These are phyloP conservation scores for Adineta ricciae DNA, from an alignment of 2,888 invertebrate species.

Conservation along the genomic window DNA sequence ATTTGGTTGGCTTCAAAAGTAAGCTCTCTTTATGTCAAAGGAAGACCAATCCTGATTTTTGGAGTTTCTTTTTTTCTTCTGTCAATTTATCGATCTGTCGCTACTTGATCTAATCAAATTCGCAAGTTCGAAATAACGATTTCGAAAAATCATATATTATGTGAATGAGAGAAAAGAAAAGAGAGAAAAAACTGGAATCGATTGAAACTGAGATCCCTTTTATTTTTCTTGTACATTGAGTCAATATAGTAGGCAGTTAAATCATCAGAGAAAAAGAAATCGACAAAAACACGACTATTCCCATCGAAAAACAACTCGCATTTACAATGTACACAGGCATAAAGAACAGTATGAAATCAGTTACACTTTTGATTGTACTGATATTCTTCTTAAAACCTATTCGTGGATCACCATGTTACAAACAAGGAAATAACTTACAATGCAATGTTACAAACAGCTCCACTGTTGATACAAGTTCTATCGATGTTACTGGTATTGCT, in stretches of 20 bases:
- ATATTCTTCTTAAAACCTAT: neutral
- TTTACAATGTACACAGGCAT: neutral
- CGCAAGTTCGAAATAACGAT: too few relatives aligned
- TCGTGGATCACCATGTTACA: neutral
- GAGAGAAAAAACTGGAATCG: neutral
- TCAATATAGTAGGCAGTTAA: neutral
- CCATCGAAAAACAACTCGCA: neutral
- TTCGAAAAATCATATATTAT: neutral
- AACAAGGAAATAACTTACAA: neutral
- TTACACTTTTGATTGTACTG: neutral
- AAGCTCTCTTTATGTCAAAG: too few relatives aligned
- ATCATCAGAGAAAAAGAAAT: neutral
- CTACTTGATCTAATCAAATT: too few relatives aligned
- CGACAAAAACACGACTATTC: neutral
- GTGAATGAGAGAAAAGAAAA: neutral
- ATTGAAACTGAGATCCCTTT: neutral
- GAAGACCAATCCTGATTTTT: too few relatives aligned
- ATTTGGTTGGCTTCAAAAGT: too few relatives aligned
- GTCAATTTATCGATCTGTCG: too few relatives aligned
- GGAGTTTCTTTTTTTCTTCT: too few relatives aligned
- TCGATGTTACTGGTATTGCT: neutral
- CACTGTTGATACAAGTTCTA: accelerated
- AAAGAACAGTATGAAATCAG: neutral
- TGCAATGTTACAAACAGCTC: neutral
- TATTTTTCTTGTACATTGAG: neutral